Base-by-base conservation (phyloP, 1,140 invertebrate genomes). In the Rhynchophorus ferrugineus region DNA sequence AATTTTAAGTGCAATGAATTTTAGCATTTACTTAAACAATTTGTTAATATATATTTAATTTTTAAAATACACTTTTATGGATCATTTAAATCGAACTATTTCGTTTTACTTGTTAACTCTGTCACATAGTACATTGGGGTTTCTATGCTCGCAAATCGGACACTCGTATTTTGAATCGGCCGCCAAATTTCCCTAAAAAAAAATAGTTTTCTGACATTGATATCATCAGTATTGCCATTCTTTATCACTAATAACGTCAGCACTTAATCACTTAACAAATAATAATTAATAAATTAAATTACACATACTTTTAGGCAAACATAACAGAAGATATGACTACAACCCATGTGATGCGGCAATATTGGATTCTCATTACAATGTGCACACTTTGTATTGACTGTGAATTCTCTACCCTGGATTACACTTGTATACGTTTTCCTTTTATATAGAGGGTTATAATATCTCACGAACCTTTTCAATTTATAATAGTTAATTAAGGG, bases 321-420 rank as follows among this genome's bases (percentile, higher is more conserved):
- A 68, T 80, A 82, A 65, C 80, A 82, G 65, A 79, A 82, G 46
- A 82, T 72, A 67, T 82, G 80, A 9, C 66, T 66, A 63, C 80
- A 82, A 6, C 76, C 76, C 76, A 81, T 81, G 48, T 77, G 75
- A 65, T 80, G 73, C 7, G 80, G 80, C 41, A 79, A 60, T 7
- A 79, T 75, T 3, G 79, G 79, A 35, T 67, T 70, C 51, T 75
- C 70, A 0, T 65, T 67, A 60, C 80, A 82, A 63, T 70, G 71
- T 8, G 73, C 73, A 70, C 80, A 82, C 35, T 69, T 69, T 2
- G 75, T 77, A 42, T 65, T 62, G 6, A 70, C 35, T 21, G 69
- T 75, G 65, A 76, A 71, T 18, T 41, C 20, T 38, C 49, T 53
- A 9, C 57, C 47, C 5, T 19, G 9, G 37, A 49, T 19, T 33